Percentiles rank a stretch among this genome's conserved stretches.
Conservation (phyloP, 1,140 invertebrate genomes). For the Latrodectus geometricus region DNA sequence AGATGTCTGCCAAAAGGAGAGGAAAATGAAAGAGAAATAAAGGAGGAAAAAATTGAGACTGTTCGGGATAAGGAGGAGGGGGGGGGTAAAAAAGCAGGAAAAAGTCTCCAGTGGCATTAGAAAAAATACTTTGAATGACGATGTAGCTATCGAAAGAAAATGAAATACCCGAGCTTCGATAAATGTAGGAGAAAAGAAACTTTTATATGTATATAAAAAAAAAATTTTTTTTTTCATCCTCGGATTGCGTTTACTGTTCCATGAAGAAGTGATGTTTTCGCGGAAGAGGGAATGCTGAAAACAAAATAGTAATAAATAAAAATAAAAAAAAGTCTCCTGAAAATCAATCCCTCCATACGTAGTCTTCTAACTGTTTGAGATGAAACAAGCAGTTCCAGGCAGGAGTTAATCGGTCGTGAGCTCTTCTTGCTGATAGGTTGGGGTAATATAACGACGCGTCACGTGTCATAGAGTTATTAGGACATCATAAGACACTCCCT, state of each 20-base stretch:
- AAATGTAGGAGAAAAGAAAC: conserved; percentile 11
- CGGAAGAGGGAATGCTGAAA: not conserved
- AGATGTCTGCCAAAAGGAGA: not conserved
- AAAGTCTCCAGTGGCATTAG: conserved; percentile 18
- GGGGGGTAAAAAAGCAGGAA: not conserved
- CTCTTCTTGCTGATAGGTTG: not conserved
- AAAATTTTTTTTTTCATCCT: not conserved
- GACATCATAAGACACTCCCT: not conserved
- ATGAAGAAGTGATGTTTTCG: conserved; percentile 30
- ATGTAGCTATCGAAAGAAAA: conserved; percentile 35
- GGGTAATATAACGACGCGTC: conserved; percentile 12
- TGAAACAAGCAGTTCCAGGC: conserved; percentile 26
- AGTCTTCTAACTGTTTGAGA: not conserved
- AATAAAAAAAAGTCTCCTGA: not conserved
- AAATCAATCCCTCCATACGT: conserved; percentile 33
- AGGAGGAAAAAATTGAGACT: not conserved
- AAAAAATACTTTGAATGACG: conserved; percentile 23
- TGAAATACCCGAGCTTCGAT: conserved; percentile 37
- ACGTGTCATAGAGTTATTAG: conserved; percentile 1
- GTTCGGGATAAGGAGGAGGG: not conserved
- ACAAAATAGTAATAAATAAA: not conserved
- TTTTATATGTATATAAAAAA: conserved; percentile 9
- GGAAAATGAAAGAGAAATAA: not conserved
- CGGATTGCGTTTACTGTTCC: conserved; percentile 33
- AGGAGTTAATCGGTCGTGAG: conserved; percentile 45